Evolutionary conservation across 2,888 invertebrate species (phyloP), one percentile per base, ranked within the genome.

Genomic region (Zaprionus obscuricornis): DNA sequence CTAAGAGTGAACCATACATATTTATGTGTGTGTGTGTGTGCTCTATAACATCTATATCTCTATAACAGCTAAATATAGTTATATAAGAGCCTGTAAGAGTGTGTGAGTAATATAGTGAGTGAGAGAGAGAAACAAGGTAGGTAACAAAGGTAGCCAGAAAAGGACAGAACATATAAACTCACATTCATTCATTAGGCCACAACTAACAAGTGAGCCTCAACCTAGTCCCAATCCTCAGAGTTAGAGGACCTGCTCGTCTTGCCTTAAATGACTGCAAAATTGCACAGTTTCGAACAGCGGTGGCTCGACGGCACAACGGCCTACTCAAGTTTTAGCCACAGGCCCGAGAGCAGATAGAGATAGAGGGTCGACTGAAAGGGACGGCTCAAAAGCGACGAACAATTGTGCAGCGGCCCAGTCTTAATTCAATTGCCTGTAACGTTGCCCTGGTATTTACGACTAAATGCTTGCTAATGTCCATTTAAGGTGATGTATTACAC

Each of bases 341-440:
- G 14, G 0, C 6, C 24, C 5, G 24, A 7, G 26, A 13, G 31
- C 22, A 17, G 11, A 4, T 6, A 4, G 18, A 3, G 5, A 16
- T 7, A 2, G 10, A 11, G 22, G 50, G 45, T 3, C 4, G 11
- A 11, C 10, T n/a, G 40, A n/a, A n/a, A n/a, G n/a, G n/a, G n/a
- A n/a, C 10, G 31, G 31, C 14, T 6, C n/a, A n/a, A n/a, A n/a
- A n/a, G 40, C 18, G 27, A 6, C 13, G 11, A 13, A 26, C 66
- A 55, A 42, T 65, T 60, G 69, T 56, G 68, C 66, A 63, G 54
- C 72, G 62, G 56, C 40, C 52, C 49, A 64, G 60, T 45, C 71
- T 58, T 79, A 78, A 79, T 79, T 78, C 76, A 78, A 76, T 78
- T 79, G 76, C 79, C 76, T 72, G 65, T 74, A 59, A 57, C 76